These are phyloP conservation scores for Drosophila parthenogenetica DNA, from an alignment of 2,888 invertebrate species.

Conservation along the genomic window DNA sequence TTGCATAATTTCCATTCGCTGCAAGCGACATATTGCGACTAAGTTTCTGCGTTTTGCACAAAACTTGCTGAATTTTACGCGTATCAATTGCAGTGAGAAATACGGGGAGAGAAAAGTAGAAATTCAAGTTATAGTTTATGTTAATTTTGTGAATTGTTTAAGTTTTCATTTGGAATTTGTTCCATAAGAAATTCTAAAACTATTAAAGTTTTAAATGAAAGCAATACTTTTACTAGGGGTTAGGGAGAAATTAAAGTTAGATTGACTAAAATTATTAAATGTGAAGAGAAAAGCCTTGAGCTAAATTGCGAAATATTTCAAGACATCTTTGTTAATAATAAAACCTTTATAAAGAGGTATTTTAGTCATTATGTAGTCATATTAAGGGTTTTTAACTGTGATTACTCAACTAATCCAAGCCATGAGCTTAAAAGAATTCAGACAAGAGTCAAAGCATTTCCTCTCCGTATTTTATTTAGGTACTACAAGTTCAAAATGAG, in stretches of 20 bases:
- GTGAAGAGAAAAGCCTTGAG: background rate
- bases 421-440: background rate
- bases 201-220: background rate
- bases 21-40: slow-evolving; percentile 51
- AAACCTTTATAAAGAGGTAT: too few species aligned
- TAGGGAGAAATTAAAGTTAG: background rate
- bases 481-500: slow-evolving; percentile 14
- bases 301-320: background rate
- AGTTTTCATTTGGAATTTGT: background rate
- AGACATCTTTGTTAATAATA: too few species aligned
- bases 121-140: background rate
- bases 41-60: slow-evolving; percentile 44
- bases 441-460: background rate
- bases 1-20: slow-evolving; percentile 55
- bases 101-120: background rate
- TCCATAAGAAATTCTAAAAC: background rate
- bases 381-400: background rate
- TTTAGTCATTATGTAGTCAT: too few species aligned
- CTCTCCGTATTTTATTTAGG: slow-evolving; percentile 8
- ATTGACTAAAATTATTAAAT: too few species aligned
- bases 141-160: background rate
- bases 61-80: slow-evolving; percentile 33
- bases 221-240: background rate
- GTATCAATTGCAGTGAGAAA: slow-evolving; percentile 34
- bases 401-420: background rate